Evolutionary conservation across 2,888 invertebrate species (phyloP).

Genomic region (Trisateles emortualis): DNA sequence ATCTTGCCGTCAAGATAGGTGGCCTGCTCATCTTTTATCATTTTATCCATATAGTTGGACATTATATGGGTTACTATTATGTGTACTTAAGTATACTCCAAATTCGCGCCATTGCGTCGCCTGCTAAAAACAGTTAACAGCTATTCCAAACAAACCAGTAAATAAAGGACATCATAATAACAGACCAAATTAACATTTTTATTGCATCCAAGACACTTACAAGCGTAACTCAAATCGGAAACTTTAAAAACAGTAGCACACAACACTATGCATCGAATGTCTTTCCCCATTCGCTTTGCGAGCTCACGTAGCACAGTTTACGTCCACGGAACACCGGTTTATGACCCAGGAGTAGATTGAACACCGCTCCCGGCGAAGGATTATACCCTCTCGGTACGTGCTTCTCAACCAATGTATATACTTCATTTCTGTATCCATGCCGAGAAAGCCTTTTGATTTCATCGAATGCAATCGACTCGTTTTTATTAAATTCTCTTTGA

Average conservation of each 20-base stretch:
- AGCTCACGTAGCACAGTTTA: constrained; percentile 67
- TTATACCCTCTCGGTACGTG: constrained; percentile 63
- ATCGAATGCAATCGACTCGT: constrained; percentile 44
- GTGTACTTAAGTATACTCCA: too few species aligned
- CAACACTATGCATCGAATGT: constrained; percentile 43
- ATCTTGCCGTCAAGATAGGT: too few species aligned
- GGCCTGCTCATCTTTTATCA: too few species aligned
- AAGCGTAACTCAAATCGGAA: constrained; percentile 31
- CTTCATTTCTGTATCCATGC: constrained; percentile 54
- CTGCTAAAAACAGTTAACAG: too few species aligned
- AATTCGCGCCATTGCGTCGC: too few species aligned
- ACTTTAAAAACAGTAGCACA: constrained; percentile 37
- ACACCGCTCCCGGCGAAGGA: constrained; percentile 63
- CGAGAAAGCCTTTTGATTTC: constrained; percentile 49
- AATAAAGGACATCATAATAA: too few species aligned
- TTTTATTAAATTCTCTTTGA: constrained; percentile 49
- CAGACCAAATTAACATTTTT: constrained; percentile 14
- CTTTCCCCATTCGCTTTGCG: constrained; percentile 46
- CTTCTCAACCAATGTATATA: constrained; percentile 48
- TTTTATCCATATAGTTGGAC: too few species aligned
- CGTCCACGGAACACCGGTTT: constrained; percentile 66
- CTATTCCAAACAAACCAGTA: too few species aligned
- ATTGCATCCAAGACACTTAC: constrained; percentile 18
- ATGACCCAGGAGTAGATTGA: constrained; percentile 71
- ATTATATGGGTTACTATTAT: too few species aligned